Percentiles rank a stretch among this genome's conserved stretches.
These are phyloP conservation scores for Percina caprodes DNA, from an alignment of 2,113 vertebrate species.

Conservation along the genomic window DNA sequence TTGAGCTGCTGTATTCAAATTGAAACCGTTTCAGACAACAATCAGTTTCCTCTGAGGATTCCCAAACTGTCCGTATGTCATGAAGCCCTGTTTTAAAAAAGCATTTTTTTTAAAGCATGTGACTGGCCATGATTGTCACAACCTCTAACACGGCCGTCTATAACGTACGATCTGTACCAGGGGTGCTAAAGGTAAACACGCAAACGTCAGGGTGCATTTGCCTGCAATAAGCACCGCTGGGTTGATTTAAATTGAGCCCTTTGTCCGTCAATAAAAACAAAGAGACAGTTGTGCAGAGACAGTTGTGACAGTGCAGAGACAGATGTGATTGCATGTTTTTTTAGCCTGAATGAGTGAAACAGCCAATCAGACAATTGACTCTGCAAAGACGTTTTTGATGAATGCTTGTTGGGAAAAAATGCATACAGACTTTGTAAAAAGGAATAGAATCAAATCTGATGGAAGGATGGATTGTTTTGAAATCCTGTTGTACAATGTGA, in stretches of 20 bases:
- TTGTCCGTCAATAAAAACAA: background rate
- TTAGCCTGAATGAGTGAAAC: background rate
- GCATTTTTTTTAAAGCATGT: too few relatives aligned
- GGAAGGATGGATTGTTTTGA: background rate
- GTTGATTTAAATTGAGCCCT: background rate
- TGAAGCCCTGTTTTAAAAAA: too few relatives aligned
- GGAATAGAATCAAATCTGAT: background rate
- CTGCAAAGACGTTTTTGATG: background rate
- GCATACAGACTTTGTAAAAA: background rate
- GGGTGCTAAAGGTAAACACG: background rate
- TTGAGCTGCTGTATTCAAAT: background rate
- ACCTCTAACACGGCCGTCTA: background rate
- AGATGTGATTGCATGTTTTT: background rate
- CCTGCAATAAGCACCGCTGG: background rate
- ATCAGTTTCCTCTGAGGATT: background rate
- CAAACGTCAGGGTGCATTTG: background rate
- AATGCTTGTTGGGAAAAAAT: background rate
- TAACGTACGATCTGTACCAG: background rate
- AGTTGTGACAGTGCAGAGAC: too few relatives aligned
- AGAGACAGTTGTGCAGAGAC: background rate
- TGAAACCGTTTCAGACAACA: background rate
- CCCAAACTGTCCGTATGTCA: background rate
- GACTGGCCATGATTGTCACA: background rate
- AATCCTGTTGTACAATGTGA: too few relatives aligned
- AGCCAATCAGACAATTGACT: background rate